These are phyloP conservation scores for Corythaixoides concolor DNA, from an alignment of 2,113 vertebrate genomes.

Conservation along the genomic window DNA sequence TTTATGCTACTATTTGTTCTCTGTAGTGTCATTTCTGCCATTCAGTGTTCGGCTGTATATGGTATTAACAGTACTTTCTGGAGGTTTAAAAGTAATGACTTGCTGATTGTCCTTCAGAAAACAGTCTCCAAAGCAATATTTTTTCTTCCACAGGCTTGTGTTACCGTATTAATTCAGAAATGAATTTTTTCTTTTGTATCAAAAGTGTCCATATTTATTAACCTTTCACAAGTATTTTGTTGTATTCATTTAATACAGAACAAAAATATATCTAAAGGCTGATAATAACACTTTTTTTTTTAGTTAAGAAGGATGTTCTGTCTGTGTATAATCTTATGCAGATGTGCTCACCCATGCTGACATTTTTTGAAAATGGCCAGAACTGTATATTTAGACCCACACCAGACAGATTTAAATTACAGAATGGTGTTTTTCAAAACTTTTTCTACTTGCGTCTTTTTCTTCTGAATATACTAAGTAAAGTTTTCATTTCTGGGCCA, in stretches of 20 bases:
- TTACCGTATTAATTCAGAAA: slow-evolving; percentile 27
- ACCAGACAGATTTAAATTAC: slow-evolving; percentile 60
- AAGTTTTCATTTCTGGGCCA: slow-evolving; percentile 58
- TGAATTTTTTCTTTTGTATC: slow-evolving; percentile 2
- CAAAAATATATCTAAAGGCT: slow-evolving; percentile 54
- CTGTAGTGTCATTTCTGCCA: slow-evolving; percentile 52
- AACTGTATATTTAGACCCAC: slow-evolving; percentile 36
- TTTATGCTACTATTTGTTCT: slow-evolving; percentile 26
- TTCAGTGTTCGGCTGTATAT: neutral
- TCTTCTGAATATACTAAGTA: slow-evolving; percentile 39
- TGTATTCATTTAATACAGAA: slow-evolving; percentile 48
- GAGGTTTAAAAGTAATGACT: slow-evolving; percentile 50
- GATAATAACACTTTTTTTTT: slow-evolving; percentile 13
- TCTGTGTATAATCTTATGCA: slow-evolving; percentile 65
- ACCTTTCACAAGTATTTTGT: slow-evolving; percentile 51
- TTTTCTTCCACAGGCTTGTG: slow-evolving; percentile 18
- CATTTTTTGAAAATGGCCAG: slow-evolving; percentile 62
- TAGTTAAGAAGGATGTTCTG: slow-evolving; percentile 21
- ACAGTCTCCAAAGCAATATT: slow-evolving; percentile 18
- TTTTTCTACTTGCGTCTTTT: slow-evolving; percentile 30
- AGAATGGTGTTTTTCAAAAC: slow-evolving; percentile 63
- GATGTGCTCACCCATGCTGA: slow-evolving; percentile 57
- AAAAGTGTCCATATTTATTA: slow-evolving; percentile 19
- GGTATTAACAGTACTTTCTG: slow-evolving; percentile 33
- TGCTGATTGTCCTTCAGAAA: slow-evolving; percentile 45